A percentile compares a stretch with the other conserved stretches of the same genome.
Conservation (phyloP, 2,888 invertebrate genomes). For the Eulithis prunata region DNA sequence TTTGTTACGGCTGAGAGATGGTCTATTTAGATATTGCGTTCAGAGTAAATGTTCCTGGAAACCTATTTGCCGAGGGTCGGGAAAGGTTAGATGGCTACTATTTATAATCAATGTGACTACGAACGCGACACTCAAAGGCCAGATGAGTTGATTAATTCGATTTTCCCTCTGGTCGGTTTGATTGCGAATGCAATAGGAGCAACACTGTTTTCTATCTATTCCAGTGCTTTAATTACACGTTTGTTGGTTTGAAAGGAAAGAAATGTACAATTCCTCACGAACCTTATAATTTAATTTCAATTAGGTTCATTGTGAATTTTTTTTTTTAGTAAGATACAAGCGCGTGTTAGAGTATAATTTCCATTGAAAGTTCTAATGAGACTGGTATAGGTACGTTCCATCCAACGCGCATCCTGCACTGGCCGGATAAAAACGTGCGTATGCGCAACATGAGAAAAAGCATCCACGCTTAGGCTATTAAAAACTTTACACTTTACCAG, state of each 20-base stretch:
- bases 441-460: slow-evolving; percentile 17
- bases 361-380: slow-evolving; percentile 35
- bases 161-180: slow-evolving; percentile 71
- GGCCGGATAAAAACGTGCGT: slow-evolving; percentile 35
- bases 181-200: slow-evolving; percentile 66
- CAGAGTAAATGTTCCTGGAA: slow-evolving; percentile 27
- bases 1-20: slow-evolving; percentile 34
- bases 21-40: slow-evolving; percentile 26
- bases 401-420: slow-evolving; percentile 34
- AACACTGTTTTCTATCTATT: slow-evolving; percentile 57
- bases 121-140: slow-evolving; percentile 71
- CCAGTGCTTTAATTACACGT: slow-evolving; percentile 46
- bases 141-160: slow-evolving; percentile 73
- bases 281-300: too few species aligned
- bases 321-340: too few species aligned
- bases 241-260: slow-evolving; percentile 28
- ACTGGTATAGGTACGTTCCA: slow-evolving; percentile 28
- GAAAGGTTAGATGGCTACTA: slow-evolving; percentile 37
- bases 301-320: too few species aligned
- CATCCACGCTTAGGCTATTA: background rate
- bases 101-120: slow-evolving; percentile 63
- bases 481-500: background rate
- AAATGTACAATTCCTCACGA: slow-evolving; percentile 2
- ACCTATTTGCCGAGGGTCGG: slow-evolving; percentile 27
- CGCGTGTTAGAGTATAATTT: slow-evolving; percentile 19